Conservation (phyloP, 1,140 invertebrate species). For the Idris sp. region DNA sequence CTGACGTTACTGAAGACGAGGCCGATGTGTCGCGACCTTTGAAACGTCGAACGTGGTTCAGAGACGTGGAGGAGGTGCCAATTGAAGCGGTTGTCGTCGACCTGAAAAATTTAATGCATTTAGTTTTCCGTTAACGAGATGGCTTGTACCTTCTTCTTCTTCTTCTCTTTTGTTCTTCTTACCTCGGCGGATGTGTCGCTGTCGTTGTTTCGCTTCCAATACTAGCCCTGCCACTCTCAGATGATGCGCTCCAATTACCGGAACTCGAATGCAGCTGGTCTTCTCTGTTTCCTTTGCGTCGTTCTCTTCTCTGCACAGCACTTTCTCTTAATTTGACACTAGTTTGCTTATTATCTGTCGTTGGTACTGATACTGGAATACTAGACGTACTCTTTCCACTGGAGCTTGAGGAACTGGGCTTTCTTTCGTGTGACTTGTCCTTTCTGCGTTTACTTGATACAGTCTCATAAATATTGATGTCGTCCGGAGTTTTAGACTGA, state of each 20-base stretch:
- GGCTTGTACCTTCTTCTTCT: too few species aligned
- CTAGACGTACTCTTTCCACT: conserved; percentile 77
- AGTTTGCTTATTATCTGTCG: conserved; percentile 73
- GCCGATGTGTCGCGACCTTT: conserved; percentile 83
- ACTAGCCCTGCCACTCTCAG: conserved; percentile 90
- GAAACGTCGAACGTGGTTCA: conserved; percentile 69
- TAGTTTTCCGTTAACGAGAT: too few species aligned
- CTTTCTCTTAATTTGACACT: conserved; percentile 86
- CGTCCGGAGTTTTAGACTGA: conserved; percentile 77
- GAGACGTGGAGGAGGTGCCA: conserved; percentile 73
- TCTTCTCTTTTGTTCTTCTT: too few species aligned
- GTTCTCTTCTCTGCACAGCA: conserved; percentile 82
- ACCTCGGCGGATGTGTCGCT: conserved; percentile 84
- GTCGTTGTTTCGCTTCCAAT: conserved; percentile 89
- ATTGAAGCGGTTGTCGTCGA: conserved; percentile 74
- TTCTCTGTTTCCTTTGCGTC: conserved; percentile 77
- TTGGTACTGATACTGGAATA: conserved; percentile 79
- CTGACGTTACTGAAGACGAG: conserved; percentile 89
- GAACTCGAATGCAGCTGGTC: conserved; percentile 91
- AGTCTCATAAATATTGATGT: conserved; percentile 82
- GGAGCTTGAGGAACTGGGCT: conserved; percentile 85
- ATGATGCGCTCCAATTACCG: conserved; percentile 96
- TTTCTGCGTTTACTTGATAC: conserved; percentile 80
- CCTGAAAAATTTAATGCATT: too few species aligned
- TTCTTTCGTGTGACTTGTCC: conserved; percentile 83